A percentile compares a stretch with the other conserved stretches of the same genome.
Evolutionary conservation across 2,797 vertebrate genomes (phyloP).

Genomic region (Chiloscyllium punctatum): DNA sequence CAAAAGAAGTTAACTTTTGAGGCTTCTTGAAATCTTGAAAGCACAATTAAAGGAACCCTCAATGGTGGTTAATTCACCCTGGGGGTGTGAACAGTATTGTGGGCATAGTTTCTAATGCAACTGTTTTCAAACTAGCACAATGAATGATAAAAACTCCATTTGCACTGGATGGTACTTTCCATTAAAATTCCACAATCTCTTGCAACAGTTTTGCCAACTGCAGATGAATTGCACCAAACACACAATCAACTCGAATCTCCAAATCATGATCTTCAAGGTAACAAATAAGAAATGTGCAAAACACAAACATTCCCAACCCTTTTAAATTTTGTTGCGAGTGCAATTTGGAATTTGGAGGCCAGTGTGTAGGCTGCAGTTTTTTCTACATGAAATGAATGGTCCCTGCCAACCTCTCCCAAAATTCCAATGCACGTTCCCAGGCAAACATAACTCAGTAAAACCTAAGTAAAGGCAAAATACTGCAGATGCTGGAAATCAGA

Average conservation of each 20-base stretch:
- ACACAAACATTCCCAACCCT: not conserved
- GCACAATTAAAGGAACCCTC: not conserved
- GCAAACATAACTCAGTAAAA: not conserved
- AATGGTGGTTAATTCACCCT: not conserved
- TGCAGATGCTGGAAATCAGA: no score
- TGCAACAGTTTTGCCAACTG: not conserved
- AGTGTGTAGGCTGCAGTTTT: not conserved
- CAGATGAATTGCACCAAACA: not conserved
- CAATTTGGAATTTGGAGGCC: not conserved
- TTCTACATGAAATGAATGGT: no score
- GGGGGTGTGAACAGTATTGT: not conserved
- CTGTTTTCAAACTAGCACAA: not conserved
- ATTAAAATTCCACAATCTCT: not conserved
- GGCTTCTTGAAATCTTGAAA: not conserved
- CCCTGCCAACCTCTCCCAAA: not conserved
- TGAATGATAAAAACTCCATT: not conserved
- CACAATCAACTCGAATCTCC: not conserved
- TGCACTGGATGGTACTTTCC: not conserved
- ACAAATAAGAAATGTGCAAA: not conserved
- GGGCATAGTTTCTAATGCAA: not conserved
- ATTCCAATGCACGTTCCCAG: not conserved
- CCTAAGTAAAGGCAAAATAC: no score
- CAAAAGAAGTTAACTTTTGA: not conserved
- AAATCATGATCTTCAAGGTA: not conserved
- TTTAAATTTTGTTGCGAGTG: not conserved